Percentiles rank a stretch among this genome's conserved stretches.
These are phyloP conservation scores for Crotalus viridis DNA, from an alignment of 2,113 vertebrate genomes.

Conservation along the genomic window DNA sequence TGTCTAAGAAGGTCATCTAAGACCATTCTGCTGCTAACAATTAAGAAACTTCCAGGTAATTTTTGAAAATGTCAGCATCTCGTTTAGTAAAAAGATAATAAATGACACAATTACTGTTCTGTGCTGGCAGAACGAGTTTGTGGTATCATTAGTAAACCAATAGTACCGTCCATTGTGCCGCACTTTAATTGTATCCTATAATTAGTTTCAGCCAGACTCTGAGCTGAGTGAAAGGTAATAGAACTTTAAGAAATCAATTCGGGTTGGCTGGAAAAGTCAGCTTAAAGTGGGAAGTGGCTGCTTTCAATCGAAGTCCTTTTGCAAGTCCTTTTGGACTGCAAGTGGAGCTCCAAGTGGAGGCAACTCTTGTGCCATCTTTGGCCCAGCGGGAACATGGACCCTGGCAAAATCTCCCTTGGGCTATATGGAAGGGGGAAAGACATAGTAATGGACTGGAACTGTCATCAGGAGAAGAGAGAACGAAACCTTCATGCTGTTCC, in stretches of 20 bases:
- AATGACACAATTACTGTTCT: slow-evolving; percentile 99
- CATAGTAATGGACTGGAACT: background rate
- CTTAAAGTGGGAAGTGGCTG: too few relatives aligned
- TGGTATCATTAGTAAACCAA: slow-evolving; percentile 89
- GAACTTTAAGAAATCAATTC: slow-evolving; percentile 82
- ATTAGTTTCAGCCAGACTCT: slow-evolving; percentile 96
- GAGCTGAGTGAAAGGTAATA: slow-evolving; percentile 84
- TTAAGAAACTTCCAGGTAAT: slow-evolving; percentile 86
- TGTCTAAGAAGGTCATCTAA: slow-evolving; percentile 72
- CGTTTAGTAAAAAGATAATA: slow-evolving; percentile 99
- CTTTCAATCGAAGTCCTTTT: background rate
- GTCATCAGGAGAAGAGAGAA: background rate
- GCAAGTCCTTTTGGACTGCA: background rate
- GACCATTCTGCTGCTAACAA: slow-evolving; percentile 79
- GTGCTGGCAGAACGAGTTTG: slow-evolving; percentile 86
- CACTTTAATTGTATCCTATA: slow-evolving; percentile 99
- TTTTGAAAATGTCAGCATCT: slow-evolving; percentile 96
- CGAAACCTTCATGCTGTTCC: background rate
- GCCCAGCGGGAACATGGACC: background rate
- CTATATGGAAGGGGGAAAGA: background rate
- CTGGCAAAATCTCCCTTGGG: background rate
- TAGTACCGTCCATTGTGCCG: slow-evolving; percentile 81
- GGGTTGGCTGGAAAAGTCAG: slow-evolving; percentile 35
- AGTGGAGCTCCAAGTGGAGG: background rate
- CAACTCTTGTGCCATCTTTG: background rate